A percentile compares a stretch with the other conserved stretches of the same genome.
phyloP scores from a whole-genome alignment of 2,113 vertebrate genomes.

The Oryzias woworae region DNA sequence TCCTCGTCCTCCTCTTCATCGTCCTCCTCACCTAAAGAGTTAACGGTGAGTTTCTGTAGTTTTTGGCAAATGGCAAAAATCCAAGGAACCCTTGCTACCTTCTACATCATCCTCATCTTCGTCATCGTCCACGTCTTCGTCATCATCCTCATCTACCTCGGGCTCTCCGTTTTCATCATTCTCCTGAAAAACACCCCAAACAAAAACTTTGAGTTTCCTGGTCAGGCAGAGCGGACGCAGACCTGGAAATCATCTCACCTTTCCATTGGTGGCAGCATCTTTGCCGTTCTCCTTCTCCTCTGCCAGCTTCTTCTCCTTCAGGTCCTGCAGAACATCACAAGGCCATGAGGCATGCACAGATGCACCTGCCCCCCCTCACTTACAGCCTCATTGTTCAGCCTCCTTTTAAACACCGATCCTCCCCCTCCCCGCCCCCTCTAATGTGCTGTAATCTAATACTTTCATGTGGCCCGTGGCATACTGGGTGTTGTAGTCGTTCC shows the following conservation, averaged over 20 bases:
- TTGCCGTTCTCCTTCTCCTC: conserved; percentile 96
- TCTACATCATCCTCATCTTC: conserved; percentile 80
- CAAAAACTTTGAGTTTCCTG: neutral
- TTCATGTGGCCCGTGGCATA: conserved; percentile 61
- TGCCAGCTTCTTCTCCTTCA: conserved; percentile 95
- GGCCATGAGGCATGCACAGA: conserved; percentile 25
- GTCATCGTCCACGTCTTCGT: conserved; percentile 79
- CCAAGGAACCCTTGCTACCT: conserved; percentile 33
- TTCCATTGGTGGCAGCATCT: conserved; percentile 90
- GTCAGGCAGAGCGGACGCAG: neutral
- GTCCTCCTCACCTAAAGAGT: conserved; percentile 86
- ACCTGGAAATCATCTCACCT: conserved; percentile 56
- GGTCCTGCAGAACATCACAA: conserved; percentile 76
- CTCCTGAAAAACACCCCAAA: conserved; percentile 55
- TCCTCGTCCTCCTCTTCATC: conserved; percentile 94
- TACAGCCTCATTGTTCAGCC: conserved; percentile 55
- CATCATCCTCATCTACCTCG: conserved; percentile 77
- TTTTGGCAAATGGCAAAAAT: fast-evolving
- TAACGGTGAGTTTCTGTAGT: neutral
- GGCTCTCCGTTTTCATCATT: conserved; percentile 81
- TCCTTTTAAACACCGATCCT: conserved; percentile 29
- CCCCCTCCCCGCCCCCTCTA: conserved; percentile 58
- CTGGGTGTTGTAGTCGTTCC: conserved; percentile 74
- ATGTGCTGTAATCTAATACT: conserved; percentile 79
- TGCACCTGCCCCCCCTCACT: conserved; percentile 35